Percentiles rank a stretch among this genome's conserved stretches.
Conservation (phyloP, 2,888 invertebrate species). For the Dilophus febrilis region DNA sequence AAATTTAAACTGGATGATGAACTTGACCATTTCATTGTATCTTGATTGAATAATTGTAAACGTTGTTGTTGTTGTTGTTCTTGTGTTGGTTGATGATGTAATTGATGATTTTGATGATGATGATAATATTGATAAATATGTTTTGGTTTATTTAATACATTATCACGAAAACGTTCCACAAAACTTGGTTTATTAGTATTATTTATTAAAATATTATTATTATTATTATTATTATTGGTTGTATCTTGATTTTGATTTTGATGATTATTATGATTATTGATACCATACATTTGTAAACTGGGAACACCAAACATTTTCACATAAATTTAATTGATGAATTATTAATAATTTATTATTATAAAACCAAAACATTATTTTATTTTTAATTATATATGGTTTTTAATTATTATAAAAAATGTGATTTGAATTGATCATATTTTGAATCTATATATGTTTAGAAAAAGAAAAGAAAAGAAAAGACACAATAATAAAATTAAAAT, state of each 20-base stretch:
- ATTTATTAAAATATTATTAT: slow-evolving; percentile 2
- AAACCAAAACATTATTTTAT: too few relatives aligned
- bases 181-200: slow-evolving; percentile 1
- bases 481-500: too few relatives aligned
- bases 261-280: slow-evolving; percentile 14
- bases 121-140: too few relatives aligned
- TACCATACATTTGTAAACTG: slow-evolving; percentile 25
- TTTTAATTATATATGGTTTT: too few relatives aligned
- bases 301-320: slow-evolving; percentile 23
- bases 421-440: too few relatives aligned
- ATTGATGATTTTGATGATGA: not conserved
- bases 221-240: slow-evolving; percentile 3
- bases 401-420: too few relatives aligned
- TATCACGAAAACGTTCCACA: slow-evolving; percentile 2
- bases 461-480: too few relatives aligned
- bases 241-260: slow-evolving; percentile 2
- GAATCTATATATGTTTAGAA: too few relatives aligned
- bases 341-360: too few relatives aligned
- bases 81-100: not conserved
- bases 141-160: not conserved
- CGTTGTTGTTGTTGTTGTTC: not conserved
- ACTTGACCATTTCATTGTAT: too few relatives aligned
- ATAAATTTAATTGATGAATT: not conserved
- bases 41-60: too few relatives aligned
- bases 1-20: too few relatives aligned